Conservation (phyloP, 2,888 invertebrate genomes). For the Dorcus hopei region DNA sequence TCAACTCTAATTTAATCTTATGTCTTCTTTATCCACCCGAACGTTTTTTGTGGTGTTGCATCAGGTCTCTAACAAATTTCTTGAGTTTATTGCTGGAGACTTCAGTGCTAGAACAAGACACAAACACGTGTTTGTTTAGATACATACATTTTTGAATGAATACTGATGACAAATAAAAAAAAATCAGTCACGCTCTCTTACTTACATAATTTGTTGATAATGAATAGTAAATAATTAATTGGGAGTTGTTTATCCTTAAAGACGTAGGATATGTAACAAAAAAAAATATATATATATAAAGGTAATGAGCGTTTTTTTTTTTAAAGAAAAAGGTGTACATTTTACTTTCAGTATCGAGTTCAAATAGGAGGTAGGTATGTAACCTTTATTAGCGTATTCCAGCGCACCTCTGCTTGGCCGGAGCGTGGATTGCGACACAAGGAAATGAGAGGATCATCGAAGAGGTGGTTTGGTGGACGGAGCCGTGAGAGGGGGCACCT, state of each 20-base stretch:
- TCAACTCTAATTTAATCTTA: conserved; percentile 30
- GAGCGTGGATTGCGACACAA: conserved; percentile 37
- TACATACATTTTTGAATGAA: too few relatives aligned
- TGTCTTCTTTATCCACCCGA: too few relatives aligned
- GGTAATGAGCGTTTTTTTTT: not conserved
- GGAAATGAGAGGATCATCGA: conserved; percentile 37
- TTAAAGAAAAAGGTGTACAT: conserved; percentile 15
- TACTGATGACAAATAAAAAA: too few relatives aligned
- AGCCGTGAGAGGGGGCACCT: conserved; percentile 32
- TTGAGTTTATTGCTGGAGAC: too few relatives aligned
- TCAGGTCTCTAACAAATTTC: too few relatives aligned
- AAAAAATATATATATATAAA: not conserved
- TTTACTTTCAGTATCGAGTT: conserved; percentile 25
- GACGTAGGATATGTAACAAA: not conserved
- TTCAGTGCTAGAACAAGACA: too few relatives aligned
- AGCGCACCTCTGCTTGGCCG: conserved; percentile 21
- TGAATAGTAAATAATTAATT: too few relatives aligned
- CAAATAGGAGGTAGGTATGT: conserved; percentile 30
- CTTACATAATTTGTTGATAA: too few relatives aligned
- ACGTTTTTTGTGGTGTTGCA: not conserved
- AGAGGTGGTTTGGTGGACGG: conserved; percentile 29
- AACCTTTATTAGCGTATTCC: conserved; percentile 33
- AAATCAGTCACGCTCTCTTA: too few relatives aligned
- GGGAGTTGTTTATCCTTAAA: too few relatives aligned
- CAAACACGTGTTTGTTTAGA: too few relatives aligned